Base-by-base conservation (phyloP, 2,888 invertebrate genomes). In the Rhamphomyia laevipes region DNA sequence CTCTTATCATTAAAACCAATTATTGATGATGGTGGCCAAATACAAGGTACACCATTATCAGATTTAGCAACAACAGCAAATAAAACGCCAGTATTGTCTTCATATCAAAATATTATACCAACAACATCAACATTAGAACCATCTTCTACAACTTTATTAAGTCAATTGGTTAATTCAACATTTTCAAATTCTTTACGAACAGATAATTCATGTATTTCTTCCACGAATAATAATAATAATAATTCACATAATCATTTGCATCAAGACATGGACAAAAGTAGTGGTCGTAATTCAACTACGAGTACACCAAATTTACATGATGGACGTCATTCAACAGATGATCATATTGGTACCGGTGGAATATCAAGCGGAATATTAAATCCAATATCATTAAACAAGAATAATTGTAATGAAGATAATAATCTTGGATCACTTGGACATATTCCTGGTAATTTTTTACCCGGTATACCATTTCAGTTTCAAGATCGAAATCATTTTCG, bases 401-500 rank as follows among this genome's bases (percentile, higher is more conserved):
- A 74, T 49, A 72, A 76, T 53, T 72, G 74, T 62, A 75, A 74
- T 66, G 74, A 74, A 57, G 13, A 13, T 10, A 74, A 74, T 52
- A 53, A 56, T n/a, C 52, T 59, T 33, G 55, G 57, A 11, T 53
- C 59, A 7, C 45, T 59, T 37, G 50, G 55, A 12, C 68, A 65
- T 55, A 68, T 71, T 73, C 74, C 70, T 73, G 70, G 55, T 63
- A 75, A 69, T 71, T 77, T 65, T 52, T 52, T 64, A 46, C 63
- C 65, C 59, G 73, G 73, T 58, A 51, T 59, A 55, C 86, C 86
- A 47, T 89, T 86, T 70, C 79, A 86, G 54, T 86, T 86, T 71
- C 88, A 87, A 62, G 88, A 88, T 47, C 84, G 86, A 58, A 76
- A 85, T 43, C 79, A 82, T 48, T 90, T 86, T 73, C 78, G 89